Evolutionary conservation across 2,888 invertebrate species (phyloP).

Genomic region (Tenthredo scrophulariae): DNA sequence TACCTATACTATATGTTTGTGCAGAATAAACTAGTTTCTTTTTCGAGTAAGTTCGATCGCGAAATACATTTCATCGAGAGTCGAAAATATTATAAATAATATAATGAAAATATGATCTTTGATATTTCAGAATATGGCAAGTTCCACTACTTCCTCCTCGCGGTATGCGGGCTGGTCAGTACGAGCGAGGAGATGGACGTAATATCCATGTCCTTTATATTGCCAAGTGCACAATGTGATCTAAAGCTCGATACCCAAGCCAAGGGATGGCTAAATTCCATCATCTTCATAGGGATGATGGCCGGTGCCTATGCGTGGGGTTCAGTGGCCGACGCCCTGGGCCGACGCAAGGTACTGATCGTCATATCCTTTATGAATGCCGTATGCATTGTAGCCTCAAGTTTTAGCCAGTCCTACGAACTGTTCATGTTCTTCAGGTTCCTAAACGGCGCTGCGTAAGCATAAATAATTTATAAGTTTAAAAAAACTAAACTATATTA

Average conservation of each 20-base stretch:
- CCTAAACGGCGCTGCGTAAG: conserved; percentile 96
- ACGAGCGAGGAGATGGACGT: conserved; percentile 98
- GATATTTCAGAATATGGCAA: conserved; percentile 86
- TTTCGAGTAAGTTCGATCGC: too few relatives aligned
- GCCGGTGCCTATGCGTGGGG: conserved; percentile 96
- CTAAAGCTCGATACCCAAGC: conserved; percentile 91
- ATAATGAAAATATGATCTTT: neutral
- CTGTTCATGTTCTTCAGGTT: conserved; percentile 95
- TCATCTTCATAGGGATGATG: conserved; percentile 95
- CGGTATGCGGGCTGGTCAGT: conserved; percentile 96
- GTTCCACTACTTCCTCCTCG: conserved; percentile 93
- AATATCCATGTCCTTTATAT: conserved; percentile 96
- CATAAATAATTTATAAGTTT: neutral
- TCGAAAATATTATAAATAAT: too few relatives aligned
- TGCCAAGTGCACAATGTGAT: conserved; percentile 96
- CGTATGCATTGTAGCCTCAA: conserved; percentile 93
- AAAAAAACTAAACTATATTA: neutral
- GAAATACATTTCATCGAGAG: too few relatives aligned
- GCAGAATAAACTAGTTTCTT: too few relatives aligned
- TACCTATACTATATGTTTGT: too few relatives aligned
- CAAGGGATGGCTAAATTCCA: conserved; percentile 91
- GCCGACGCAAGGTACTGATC: conserved; percentile 92
- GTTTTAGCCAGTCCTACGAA: conserved; percentile 93
- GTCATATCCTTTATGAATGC: conserved; percentile 95
- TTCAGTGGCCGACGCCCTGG: conserved; percentile 92